Conservation (phyloP, 2,113 vertebrate genomes). For the Sinocyclocheilus anshuiensis region DNA sequence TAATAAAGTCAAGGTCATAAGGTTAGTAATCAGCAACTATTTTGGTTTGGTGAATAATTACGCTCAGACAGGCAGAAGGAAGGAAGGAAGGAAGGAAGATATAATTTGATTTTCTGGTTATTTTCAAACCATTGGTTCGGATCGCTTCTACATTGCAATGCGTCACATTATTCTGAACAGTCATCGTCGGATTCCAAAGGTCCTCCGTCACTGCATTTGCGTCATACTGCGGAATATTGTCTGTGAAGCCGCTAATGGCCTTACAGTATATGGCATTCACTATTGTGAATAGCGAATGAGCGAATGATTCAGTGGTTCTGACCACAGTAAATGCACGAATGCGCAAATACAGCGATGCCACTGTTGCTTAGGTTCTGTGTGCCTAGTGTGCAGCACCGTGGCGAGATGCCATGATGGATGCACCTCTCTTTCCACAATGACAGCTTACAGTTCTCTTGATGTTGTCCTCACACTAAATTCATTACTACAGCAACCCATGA, state of each 20-base stretch:
- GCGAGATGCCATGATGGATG: neutral
- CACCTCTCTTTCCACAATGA: neutral
- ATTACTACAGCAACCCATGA: no score
- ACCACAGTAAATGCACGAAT: neutral
- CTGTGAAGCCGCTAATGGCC: neutral
- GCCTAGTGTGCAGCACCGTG: neutral
- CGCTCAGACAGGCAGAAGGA: neutral
- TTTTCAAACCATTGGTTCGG: no score
- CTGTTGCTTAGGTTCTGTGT: neutral
- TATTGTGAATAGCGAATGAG: neutral
- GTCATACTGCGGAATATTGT: neutral
- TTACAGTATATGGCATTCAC: neutral
- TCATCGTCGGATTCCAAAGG: no score
- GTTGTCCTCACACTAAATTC: no score
- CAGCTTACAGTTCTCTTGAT: neutral
- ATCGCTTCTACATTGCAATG: no score
- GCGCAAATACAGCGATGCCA: neutral
- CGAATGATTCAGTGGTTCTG: neutral
- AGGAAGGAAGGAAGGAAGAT: no score
- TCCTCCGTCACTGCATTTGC: neutral
- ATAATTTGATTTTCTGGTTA: no score
- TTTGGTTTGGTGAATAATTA: neutral
- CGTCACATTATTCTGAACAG: no score
- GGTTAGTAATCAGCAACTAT: neutral
- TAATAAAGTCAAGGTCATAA: no score